A percentile compares a stretch with the other conserved stretches of the same genome.
Conservation (phyloP, 2,113 vertebrate species). For the Sceloporus tristichus region DNA sequence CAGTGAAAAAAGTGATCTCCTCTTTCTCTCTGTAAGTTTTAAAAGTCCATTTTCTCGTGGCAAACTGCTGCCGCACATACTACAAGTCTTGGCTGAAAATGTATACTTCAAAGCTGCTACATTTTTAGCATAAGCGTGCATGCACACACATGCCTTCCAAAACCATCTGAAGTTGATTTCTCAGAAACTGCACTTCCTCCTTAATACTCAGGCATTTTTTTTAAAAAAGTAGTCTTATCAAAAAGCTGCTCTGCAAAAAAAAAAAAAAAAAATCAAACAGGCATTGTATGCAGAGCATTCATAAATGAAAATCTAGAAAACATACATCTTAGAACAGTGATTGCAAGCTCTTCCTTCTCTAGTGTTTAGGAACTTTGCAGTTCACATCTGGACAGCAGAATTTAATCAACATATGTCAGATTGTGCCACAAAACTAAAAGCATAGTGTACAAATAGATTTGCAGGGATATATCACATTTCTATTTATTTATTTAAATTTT, state of each 20-base stretch:
- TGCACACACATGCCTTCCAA: background rate
- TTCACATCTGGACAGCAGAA: background rate
- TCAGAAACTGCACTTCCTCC: constrained; percentile 41
- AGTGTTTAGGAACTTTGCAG: background rate
- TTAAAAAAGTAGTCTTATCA: constrained; percentile 24
- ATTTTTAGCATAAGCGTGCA: constrained; percentile 24
- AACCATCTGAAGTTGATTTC: constrained; percentile 23
- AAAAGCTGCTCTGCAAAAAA: background rate
- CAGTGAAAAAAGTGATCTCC: background rate
- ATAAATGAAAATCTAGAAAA: background rate
- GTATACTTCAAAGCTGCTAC: constrained; percentile 32
- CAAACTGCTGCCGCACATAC: constrained; percentile 42
- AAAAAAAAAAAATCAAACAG: background rate
- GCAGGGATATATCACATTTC: background rate
- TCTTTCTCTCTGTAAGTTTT: background rate
- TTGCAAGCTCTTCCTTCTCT: background rate
- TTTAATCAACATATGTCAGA: background rate
- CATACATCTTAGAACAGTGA: background rate
- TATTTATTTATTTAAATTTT: background rate
- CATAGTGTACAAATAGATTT: background rate
- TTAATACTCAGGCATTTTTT: background rate
- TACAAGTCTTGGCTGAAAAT: constrained; percentile 52
- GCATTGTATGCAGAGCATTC: background rate
- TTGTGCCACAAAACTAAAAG: background rate
- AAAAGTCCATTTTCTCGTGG: constrained; percentile 48